Conservation (phyloP, 2,113 vertebrate genomes). For the Irena cyanogastra region DNA sequence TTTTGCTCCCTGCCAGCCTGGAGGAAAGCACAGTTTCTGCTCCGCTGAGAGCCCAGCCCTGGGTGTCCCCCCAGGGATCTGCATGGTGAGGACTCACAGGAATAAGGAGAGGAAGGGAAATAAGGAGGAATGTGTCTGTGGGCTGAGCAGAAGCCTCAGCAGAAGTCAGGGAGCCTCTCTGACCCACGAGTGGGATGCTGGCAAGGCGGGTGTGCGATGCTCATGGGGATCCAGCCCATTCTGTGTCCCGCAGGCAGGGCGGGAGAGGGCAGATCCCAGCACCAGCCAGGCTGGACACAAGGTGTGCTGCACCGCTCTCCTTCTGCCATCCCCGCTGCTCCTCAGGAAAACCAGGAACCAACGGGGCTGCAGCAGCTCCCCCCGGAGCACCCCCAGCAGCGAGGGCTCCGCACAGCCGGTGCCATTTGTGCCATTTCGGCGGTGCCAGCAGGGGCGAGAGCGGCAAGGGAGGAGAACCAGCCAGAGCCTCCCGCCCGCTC, state of each 20-base stretch:
- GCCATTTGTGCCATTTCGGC: not conserved
- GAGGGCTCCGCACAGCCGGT: accelerated
- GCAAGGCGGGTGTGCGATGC: accelerated
- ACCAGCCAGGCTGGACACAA: accelerated
- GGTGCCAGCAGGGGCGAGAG: accelerated
- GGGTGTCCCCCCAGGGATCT: not conserved
- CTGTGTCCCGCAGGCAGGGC: accelerated
- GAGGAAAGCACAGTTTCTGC: not conserved
- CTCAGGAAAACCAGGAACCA: not conserved
- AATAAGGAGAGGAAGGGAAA: not conserved
- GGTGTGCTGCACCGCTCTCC: not conserved
- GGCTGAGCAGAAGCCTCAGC: not conserved
- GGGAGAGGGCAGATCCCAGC: accelerated
- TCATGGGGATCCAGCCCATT: accelerated
- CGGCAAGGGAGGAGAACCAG: not conserved
- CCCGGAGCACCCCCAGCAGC: accelerated
- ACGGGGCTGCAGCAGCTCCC: not conserved
- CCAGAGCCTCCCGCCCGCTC: not conserved
- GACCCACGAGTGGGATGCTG: not conserved
- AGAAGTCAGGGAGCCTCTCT: not conserved
- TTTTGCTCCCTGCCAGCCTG: not conserved
- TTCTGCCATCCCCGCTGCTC: not conserved
- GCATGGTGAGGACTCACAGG: accelerated
- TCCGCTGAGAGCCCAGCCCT: accelerated
- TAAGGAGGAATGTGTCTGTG: accelerated